Conservation (phyloP, 2,797 vertebrate species). For the Sebastes kiyomatsui region DNA sequence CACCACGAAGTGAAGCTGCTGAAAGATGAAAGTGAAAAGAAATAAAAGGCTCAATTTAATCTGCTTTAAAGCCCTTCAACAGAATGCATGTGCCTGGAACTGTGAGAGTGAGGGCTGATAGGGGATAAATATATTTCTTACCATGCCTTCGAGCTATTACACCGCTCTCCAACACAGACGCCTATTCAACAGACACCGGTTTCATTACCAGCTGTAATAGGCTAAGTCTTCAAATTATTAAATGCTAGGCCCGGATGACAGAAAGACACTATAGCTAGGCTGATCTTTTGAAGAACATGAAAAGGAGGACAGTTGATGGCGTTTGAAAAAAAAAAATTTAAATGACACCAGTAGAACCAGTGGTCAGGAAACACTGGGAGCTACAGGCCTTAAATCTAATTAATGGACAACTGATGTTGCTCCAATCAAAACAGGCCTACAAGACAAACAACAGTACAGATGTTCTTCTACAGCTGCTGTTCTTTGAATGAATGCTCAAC, state of each 20-base stretch:
- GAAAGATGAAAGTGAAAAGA: constrained; percentile 97
- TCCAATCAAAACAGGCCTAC: neutral
- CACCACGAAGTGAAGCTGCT: constrained; percentile 87
- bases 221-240: constrained; percentile 90
- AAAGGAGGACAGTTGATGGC: constrained; percentile 80
- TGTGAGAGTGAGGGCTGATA: constrained; percentile 92
- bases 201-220: constrained; percentile 95
- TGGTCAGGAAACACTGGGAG: constrained; percentile 20
- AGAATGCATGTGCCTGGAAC: constrained; percentile 89
- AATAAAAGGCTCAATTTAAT: constrained; percentile 99
- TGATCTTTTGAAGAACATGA: constrained; percentile 84
- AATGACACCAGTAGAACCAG: neutral
- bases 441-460: neutral
- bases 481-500: too few relatives aligned
- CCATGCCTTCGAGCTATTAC: constrained; percentile 91
- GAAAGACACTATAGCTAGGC: constrained; percentile 82
- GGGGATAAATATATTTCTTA: constrained; percentile 95
- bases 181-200: constrained; percentile 89
- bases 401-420: neutral
- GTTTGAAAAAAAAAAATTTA: neutral
- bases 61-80: constrained; percentile 96
- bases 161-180: constrained; percentile 89
- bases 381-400: neutral
- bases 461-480: neutral
- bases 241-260: constrained; percentile 87